Evolutionary conservation across 1,140 invertebrate species (phyloP).

Genomic region (Zaprionus taronus): DNA sequence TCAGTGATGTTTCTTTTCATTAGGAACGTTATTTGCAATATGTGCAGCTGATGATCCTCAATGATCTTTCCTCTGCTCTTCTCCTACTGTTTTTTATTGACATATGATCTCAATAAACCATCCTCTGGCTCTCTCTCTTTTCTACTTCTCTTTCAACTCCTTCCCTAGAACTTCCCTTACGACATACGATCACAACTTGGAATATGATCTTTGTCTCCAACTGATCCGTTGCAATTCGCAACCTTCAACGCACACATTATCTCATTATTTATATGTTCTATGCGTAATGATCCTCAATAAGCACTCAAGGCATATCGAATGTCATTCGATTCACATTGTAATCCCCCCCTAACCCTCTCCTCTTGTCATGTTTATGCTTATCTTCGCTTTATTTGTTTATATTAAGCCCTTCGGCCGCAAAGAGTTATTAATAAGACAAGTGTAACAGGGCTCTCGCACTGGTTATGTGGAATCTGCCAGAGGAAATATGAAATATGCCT

Average conservation of each 20-base stretch:
- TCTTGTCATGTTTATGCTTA: slow-evolving; percentile 45
- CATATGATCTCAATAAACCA: not conserved
- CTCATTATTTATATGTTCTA: slow-evolving; percentile 27
- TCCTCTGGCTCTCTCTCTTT: not conserved
- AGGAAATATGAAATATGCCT: not conserved
- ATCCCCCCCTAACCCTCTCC: not conserved
- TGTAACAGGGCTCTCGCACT: slow-evolving; percentile 45
- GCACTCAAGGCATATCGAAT: slow-evolving; percentile 33
- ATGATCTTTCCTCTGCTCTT: not conserved
- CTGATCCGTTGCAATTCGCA: not conserved
- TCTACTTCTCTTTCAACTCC: not conserved
- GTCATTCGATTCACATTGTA: slow-evolving; percentile 8
- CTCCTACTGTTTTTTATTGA: not conserved
- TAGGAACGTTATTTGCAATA: not conserved
- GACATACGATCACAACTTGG: not conserved
- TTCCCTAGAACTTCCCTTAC: not conserved
- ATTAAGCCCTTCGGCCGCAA: slow-evolving; percentile 24
- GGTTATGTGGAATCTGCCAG: slow-evolving; percentile 2
- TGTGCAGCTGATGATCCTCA: not conserved
- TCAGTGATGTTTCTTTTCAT: not conserved
- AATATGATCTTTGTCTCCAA: slow-evolving; percentile 9
- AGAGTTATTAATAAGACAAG: slow-evolving; percentile 46
- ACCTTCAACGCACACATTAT: slow-evolving; percentile 8
- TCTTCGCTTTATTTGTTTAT: slow-evolving; percentile 47
- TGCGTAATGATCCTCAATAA: slow-evolving; percentile 33